Conservation (phyloP, 92 coral and sea anemone species). For the Phymanthus crucifer region DNA sequence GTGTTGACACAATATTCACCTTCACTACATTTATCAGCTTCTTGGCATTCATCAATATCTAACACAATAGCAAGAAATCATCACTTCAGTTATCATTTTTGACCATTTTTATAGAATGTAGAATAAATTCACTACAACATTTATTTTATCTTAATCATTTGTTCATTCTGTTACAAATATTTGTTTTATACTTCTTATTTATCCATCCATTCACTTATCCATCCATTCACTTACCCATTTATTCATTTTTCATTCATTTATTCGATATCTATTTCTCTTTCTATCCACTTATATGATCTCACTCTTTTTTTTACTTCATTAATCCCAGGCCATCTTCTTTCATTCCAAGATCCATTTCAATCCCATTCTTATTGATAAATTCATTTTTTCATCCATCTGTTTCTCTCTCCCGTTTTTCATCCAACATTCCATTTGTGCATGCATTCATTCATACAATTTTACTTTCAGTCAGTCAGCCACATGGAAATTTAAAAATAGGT, state of each 20-base stretch:
- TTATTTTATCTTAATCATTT: not conserved
- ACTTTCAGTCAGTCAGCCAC: no score
- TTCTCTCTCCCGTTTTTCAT: not conserved
- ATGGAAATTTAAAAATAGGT: no score
- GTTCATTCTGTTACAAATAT: not conserved
- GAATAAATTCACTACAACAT: not conserved
- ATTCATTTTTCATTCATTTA: not conserved
- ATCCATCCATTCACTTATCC: not conserved
- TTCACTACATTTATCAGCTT: constrained; percentile 63
- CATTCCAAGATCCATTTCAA: no score
- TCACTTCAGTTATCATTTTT: not conserved
- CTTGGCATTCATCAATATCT: constrained; percentile 92
- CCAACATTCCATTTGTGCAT: no score
- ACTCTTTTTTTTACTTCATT: not conserved
- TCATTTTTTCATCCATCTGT: not conserved
- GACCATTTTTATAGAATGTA: no score
- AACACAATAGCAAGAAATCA: not conserved
- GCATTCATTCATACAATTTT: no score
- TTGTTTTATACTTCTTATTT: not conserved
- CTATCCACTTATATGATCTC: not conserved
- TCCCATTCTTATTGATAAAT: no score
- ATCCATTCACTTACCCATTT: not conserved
- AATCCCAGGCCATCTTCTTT: not conserved
- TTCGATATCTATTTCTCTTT: not conserved
- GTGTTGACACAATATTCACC: constrained; percentile 86